A percentile compares a stretch with the other conserved stretches of the same genome.
phyloP scores from a whole-genome alignment of 35 echinoderm and acorn worm species.

The Apostichopus californicus region DNA sequence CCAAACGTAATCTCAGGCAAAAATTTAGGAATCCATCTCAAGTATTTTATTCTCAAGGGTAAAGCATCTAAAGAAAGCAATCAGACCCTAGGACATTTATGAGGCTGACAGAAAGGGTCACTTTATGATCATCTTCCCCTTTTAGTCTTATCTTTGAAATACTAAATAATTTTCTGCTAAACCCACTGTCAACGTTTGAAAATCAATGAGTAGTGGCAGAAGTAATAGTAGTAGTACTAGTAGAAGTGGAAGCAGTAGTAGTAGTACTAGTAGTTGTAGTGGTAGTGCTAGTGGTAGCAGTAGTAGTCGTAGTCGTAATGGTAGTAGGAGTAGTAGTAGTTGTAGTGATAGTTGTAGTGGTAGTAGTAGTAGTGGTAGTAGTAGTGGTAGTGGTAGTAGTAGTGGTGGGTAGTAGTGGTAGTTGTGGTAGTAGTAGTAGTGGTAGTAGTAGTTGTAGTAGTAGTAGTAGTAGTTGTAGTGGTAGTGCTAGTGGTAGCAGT shows the following conservation, averaged over 20 bases:
- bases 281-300: not conserved
- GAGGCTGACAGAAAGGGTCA: not conserved
- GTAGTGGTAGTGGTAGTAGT: not conserved
- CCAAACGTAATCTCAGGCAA: no score
- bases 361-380: no score
- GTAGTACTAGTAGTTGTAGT: not conserved
- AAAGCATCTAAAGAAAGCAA: not conserved
- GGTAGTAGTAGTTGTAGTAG: no score
- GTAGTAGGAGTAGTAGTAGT: no score
- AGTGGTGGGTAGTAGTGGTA: no score
- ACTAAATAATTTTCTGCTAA: not conserved
- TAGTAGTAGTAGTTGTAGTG: no score
- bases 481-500: no score
- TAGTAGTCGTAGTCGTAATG: no score
- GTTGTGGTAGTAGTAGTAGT: no score
- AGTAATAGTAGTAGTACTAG: not conserved
- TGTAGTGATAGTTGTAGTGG: no score
- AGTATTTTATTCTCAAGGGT: not conserved
- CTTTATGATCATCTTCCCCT: not conserved
- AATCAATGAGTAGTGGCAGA: no score
- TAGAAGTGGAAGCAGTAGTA: not conserved
- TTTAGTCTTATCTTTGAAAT: not conserved
- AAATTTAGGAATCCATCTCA: not conserved
- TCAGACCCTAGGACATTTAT: not conserved
- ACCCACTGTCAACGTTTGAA: not conserved